Conservation (phyloP, 2,888 invertebrate species). For the Bellardia pandia region DNA sequence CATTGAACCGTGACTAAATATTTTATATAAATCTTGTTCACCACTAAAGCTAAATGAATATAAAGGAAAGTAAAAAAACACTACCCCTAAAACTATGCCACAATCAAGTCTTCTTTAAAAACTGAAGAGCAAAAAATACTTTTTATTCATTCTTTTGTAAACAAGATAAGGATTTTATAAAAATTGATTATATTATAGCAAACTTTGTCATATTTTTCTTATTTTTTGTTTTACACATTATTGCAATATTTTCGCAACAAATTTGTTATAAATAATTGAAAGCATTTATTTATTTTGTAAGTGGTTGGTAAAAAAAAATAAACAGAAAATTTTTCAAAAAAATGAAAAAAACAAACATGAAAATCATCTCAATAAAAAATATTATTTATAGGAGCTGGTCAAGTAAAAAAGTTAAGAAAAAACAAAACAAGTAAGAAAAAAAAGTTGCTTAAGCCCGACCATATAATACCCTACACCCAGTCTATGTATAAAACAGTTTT, state of each 20-base stretch:
- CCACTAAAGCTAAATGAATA: no score
- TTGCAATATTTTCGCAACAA: slow-evolving; percentile 8
- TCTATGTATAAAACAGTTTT: no score
- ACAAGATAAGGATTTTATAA: slow-evolving; percentile 41
- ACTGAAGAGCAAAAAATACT: no score
- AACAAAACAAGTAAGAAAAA: neutral
- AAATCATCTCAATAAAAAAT: neutral
- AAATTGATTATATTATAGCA: slow-evolving; percentile 36
- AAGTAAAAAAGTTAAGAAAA: slow-evolving; percentile 14
- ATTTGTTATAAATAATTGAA: slow-evolving; percentile 63
- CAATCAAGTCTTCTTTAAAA: no score
- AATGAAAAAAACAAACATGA: neutral
- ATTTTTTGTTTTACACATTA: neutral
- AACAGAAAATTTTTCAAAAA: neutral
- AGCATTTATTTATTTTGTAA: slow-evolving; percentile 51
- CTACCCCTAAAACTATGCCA: neutral
- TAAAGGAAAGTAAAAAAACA: neutral
- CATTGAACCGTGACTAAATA: no score
- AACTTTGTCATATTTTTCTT: neutral
- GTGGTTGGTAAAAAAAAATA: slow-evolving; percentile 7
- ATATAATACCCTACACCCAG: no score
- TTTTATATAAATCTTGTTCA: no score
- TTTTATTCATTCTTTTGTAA: slow-evolving; percentile 7
- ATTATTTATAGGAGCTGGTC: slow-evolving; percentile 11
- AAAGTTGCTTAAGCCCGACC: no score